Conservation (phyloP, 2,888 invertebrate genomes). For the Spilarctia lutea region DNA sequence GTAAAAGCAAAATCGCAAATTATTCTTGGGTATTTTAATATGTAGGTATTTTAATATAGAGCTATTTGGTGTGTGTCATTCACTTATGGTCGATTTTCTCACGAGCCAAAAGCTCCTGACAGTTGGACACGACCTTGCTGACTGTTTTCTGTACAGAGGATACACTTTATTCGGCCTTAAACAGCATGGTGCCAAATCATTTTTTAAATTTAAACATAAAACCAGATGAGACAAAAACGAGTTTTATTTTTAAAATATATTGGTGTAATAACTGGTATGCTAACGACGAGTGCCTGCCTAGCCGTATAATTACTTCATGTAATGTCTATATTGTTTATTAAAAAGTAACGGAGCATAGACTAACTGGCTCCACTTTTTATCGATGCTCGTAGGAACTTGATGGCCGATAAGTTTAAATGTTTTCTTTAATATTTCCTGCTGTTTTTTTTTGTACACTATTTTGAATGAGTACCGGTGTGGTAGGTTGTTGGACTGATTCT, state of each 20-base stretch:
- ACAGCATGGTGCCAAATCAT: not conserved
- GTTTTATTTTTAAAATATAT: constrained; percentile 16
- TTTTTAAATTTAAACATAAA: not conserved
- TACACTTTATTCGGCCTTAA: not conserved
- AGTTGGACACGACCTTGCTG: not conserved
- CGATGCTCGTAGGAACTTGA: constrained; percentile 34
- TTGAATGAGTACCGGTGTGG: not conserved
- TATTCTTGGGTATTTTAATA: not conserved
- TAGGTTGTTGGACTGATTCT: not conserved
- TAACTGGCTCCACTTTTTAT: constrained; percentile 44
- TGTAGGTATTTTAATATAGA: not conserved
- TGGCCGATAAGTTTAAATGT: constrained; percentile 45
- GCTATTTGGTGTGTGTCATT: not conserved
- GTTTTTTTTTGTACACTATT: constrained; percentile 2
- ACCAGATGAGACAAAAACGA: not conserved
- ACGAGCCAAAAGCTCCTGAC: not conserved
- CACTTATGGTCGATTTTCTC: not conserved
- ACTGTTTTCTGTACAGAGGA: not conserved
- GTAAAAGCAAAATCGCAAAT: not conserved
- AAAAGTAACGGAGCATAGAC: constrained; percentile 46
- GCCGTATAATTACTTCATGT: constrained; percentile 47
- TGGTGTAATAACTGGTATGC: constrained; percentile 25
- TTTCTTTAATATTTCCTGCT: constrained; percentile 28
- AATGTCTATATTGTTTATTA: constrained; percentile 57
- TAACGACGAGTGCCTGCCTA: constrained; percentile 29